Base-by-base conservation (phyloP, 2,888 invertebrate genomes). In the Xylota sylvarum region DNA sequence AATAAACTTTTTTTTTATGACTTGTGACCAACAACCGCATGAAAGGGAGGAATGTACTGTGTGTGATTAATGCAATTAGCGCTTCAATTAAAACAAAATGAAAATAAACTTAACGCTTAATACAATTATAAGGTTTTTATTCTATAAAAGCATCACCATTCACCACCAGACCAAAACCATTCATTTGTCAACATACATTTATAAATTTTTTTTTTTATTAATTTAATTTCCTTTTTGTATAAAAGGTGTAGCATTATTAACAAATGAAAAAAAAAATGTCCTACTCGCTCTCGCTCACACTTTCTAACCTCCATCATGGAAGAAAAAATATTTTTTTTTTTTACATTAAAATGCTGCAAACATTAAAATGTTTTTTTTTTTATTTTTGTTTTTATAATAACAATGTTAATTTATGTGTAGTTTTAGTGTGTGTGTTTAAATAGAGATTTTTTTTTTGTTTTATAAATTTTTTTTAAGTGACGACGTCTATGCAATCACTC, bases 21-120 rank as follows among this genome's bases (percentile, higher is more conserved):
- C 32, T 32, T 50, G 7, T 48, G 23, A 37, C 23, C 60, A 76
- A 65, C 17, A 73, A 60, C 52, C 77, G 86, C 86, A 86, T 82
- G 86, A 73, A 81, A 67, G 62, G 67, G 80, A 86, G 58, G 58
- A 77, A 67, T 86, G 76, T 77, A 65, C 48, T 77, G 52, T 82
- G 82, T 78, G 86, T 82, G 73, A 82, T 86, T 86, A 86, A 86
- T 82, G 73, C 67, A 81, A 60, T 82, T 72, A 77, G 55, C 52
- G 85, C 86, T 86, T 82, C 60, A 72, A 77, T 67, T 69, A 74
- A 76, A 70, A 30, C 27, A 50, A 82, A 69, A 64, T 19, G 12
- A 52, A 70, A 46, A 78, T 64, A 58, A 78, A 70, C 64, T 56
- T 81, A 85, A 76, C 76, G 85, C 85, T 85, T 85, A n/a, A 56